Base-by-base conservation (phyloP, 2,113 vertebrate genomes). In the Lophura nycthemera region DNA sequence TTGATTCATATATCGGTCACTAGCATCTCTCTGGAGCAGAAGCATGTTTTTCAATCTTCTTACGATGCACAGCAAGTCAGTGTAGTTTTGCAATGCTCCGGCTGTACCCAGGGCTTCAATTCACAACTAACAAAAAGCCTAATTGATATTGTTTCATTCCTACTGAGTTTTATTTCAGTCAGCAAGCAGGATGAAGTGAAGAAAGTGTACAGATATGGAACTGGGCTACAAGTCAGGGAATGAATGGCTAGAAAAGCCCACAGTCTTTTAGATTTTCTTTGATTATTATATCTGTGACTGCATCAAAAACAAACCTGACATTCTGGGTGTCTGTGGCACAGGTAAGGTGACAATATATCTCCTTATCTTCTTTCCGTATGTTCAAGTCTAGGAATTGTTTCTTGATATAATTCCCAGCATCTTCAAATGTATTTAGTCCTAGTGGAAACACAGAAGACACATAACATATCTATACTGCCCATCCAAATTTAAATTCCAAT, bases 251-350 rank as follows among this genome's bases (percentile, higher is more conserved):
- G 93, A 98, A 98, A 84, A 98, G 98, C 15, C 98, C 97, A 83
- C 98, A 98, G 76, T 98, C 98, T 86, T 98, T 98, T 63, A 98
- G 96, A 57, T 98, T 98, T 96, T 98, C 98, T 95, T 98, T 98
- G 98, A 98, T 98, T 89, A 98, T 98, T 92, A 98, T 98, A 54
- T 98, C 98, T 93, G 97, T 98, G 64, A 98, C 97, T 45, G 97
- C 98, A 96, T 98, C 97, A 92, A 98, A 98, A 66, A 98, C 98
- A 40, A 98, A 98, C 93, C 97, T 98, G 85, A 98, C 97, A 60
- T 98, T 98, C 79, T 98, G 98, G 1, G 97, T 98, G 60, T 98
- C 98, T 0, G 98, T 98, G 56, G 98, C 98, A 48, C 98, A 98
- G 24, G 98, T 98, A 97, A 98, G 85, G 64, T 98, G 98, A 76